A percentile compares a stretch with the other conserved stretches of the same genome.
Evolutionary conservation across 2,113 vertebrate genomes (phyloP).

Genomic region (Lophura nycthemera): DNA sequence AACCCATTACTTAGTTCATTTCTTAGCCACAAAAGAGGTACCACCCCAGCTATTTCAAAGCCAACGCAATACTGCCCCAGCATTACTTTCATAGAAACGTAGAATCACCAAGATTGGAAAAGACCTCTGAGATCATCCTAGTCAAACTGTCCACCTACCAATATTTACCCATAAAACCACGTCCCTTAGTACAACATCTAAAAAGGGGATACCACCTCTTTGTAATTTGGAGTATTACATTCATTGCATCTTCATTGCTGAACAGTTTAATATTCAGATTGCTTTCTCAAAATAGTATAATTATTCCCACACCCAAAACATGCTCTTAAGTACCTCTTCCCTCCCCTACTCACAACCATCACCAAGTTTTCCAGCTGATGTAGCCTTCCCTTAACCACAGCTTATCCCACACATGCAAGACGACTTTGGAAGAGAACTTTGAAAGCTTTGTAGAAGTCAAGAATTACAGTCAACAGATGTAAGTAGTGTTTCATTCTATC

Average conservation of each 20-base stretch:
- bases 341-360: neutral
- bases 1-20: neutral
- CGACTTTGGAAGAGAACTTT: neutral
- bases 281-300: neutral
- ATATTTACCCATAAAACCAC: too few species aligned
- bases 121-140: too few species aligned
- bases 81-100: neutral
- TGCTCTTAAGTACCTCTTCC: neutral
- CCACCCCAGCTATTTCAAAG: neutral
- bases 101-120: too few species aligned
- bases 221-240: neutral
- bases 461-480: accelerated
- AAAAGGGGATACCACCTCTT: neutral
- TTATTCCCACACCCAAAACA: neutral
- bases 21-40: neutral
- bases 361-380: neutral
- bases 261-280: neutral
- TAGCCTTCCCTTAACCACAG: neutral
- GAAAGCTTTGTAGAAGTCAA: neutral
- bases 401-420: neutral
- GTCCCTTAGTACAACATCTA: too few species aligned
- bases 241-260: neutral
- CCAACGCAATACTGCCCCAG: neutral
- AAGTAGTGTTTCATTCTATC: too few species aligned
- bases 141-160: too few species aligned